These are phyloP conservation scores for Limenitis camilla DNA, from an alignment of 2,888 invertebrate genomes.

Conservation along the genomic window DNA sequence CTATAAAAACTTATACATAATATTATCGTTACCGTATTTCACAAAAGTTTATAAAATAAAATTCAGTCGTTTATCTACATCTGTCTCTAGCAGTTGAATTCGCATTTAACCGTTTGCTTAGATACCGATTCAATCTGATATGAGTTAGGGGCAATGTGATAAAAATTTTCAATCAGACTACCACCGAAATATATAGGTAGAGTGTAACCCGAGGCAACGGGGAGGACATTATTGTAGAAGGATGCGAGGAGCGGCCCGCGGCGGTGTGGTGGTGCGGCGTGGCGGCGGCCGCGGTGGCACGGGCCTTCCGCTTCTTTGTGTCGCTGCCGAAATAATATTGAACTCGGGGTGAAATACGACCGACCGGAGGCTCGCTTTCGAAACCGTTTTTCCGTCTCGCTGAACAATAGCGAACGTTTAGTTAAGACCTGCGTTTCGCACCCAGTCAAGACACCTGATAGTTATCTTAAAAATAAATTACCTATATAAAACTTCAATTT, in stretches of 20 bases:
- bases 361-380: constrained; percentile 60
- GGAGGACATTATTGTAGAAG: constrained; percentile 69
- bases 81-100: too few species aligned
- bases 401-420: constrained; percentile 63
- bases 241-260: constrained; percentile 60
- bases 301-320: constrained; percentile 68
- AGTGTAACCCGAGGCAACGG: constrained; percentile 66
- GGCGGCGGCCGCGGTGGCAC: too few species aligned
- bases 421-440: constrained; percentile 50
- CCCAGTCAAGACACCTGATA: constrained; percentile 36
- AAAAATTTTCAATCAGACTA: constrained; percentile 70
- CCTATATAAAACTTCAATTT: constrained; percentile 6
- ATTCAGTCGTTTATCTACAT: too few species aligned
- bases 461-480: constrained; percentile 27
- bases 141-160: constrained; percentile 60
- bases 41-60: too few species aligned
- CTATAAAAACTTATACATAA: too few species aligned
- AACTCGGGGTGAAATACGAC: constrained; percentile 70
- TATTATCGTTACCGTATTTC: too few species aligned
- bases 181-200: constrained; percentile 69
- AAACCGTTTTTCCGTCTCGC: constrained; percentile 66
- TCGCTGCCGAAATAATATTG: constrained; percentile 71
- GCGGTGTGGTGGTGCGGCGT: too few species aligned
- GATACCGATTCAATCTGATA: constrained; percentile 50
- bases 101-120: too few species aligned